Conservation (phyloP, 2,113 vertebrate genomes). For the Poeciliopsis turrubarensis region DNA sequence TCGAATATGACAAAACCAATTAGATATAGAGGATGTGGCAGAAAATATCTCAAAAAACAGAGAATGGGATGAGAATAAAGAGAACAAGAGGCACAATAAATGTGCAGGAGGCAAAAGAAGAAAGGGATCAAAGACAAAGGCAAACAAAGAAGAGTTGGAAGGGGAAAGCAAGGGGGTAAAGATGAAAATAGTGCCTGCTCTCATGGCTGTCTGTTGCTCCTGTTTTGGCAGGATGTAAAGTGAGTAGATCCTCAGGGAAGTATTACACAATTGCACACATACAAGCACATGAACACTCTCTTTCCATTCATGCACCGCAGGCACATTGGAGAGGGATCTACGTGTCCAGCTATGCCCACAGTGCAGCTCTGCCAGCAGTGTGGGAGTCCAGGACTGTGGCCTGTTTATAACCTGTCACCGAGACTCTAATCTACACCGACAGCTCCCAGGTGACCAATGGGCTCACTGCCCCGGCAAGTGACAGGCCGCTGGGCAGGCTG, state of each 20-base stretch:
- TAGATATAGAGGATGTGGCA: slow-evolving; percentile 4
- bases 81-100: slow-evolving; percentile 11
- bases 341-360: slow-evolving; percentile 31
- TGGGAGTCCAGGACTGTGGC: slow-evolving; percentile 43
- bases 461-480: slow-evolving; percentile 58
- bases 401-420: slow-evolving; percentile 69
- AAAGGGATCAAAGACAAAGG: slow-evolving; percentile 30
- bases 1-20: slow-evolving; percentile 16
- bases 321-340: slow-evolving; percentile 17
- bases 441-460: slow-evolving; percentile 74
- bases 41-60: background rate
- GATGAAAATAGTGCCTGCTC: slow-evolving; percentile 49
- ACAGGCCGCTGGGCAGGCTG: slow-evolving; percentile 49
- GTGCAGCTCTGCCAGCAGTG: slow-evolving; percentile 51
- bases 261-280: slow-evolving; percentile 45
- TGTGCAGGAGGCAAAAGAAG: slow-evolving; percentile 39
- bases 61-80: slow-evolving; percentile 7
- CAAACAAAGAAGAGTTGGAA: slow-evolving; percentile 32
- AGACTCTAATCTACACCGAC: slow-evolving; percentile 69
- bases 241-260: slow-evolving; percentile 40
- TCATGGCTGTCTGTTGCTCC: slow-evolving; percentile 43
- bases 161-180: slow-evolving; percentile 33
- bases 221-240: slow-evolving; percentile 49
- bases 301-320: slow-evolving; percentile 11
- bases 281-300: slow-evolving; percentile 10